Conservation (phyloP, 2,888 invertebrate genomes). For the Leucania comma region DNA sequence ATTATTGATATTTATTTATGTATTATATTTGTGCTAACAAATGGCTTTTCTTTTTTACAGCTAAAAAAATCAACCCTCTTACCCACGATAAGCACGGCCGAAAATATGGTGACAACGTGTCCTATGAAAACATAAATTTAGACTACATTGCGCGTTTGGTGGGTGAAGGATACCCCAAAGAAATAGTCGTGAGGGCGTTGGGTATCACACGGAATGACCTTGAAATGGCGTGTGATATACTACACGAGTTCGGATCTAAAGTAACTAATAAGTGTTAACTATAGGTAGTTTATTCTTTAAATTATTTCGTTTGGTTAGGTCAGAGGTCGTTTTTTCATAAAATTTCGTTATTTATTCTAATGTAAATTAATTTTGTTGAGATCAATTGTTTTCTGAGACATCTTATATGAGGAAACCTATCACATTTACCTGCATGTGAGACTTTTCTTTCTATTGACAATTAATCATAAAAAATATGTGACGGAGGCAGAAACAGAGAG, state of each 20-base stretch:
- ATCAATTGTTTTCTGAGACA: neutral
- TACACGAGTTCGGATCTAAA: conserved; percentile 96
- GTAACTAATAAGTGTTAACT: conserved; percentile 83
- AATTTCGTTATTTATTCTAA: neutral
- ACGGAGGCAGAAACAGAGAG: no score
- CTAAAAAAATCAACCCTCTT: conserved; percentile 87
- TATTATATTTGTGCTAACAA: conserved; percentile 8
- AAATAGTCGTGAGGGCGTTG: conserved; percentile 97
- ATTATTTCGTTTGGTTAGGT: conserved; percentile 45
- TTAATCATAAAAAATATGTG: no score
- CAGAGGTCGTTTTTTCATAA: conserved; percentile 21
- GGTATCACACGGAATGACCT: conserved; percentile 98
- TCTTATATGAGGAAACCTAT: neutral
- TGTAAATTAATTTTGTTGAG: neutral
- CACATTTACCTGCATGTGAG: neutral
- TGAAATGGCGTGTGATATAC: conserved; percentile 98
- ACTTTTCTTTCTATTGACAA: no score
- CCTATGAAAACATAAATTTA: conserved; percentile 97
- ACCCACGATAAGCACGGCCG: conserved; percentile 88
- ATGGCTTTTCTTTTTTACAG: conserved; percentile 70
- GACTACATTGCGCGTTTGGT: conserved; percentile 97
- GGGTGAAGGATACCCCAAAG: conserved; percentile 97
- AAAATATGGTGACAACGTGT: conserved; percentile 89
- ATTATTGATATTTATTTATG: neutral
- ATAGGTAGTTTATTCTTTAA: conserved; percentile 57